These are phyloP conservation scores for Eulacestoma nigropectus DNA, from an alignment of 2,113 vertebrate species.

Conservation along the genomic window DNA sequence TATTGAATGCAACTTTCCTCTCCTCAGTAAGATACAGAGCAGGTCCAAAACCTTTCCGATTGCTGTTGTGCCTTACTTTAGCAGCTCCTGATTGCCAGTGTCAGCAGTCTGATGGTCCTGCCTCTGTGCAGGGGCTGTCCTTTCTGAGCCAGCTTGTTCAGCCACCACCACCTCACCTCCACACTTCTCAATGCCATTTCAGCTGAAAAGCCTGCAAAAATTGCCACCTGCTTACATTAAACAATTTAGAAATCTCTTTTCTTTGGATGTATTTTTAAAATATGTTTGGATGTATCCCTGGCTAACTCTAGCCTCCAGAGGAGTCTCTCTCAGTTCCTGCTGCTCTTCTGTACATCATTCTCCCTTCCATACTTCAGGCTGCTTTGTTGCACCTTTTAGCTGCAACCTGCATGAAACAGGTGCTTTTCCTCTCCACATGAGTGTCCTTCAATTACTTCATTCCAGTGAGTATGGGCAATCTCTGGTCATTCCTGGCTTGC, in stretches of 20 bases:
- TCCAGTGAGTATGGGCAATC: not conserved
- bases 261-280: not conserved
- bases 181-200: not conserved
- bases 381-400: not conserved
- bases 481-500: accelerated
- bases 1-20: not conserved
- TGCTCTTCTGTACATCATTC: not conserved
- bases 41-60: not conserved
- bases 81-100: not conserved
- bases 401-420: not conserved
- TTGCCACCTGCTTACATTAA: not conserved
- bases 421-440: not conserved
- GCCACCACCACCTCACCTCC: not conserved
- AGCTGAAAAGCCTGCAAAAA: not conserved
- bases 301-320: not conserved
- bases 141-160: not conserved
- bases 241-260: not conserved
- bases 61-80: not conserved
- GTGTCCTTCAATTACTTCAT: not conserved
- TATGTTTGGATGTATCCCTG: not conserved
- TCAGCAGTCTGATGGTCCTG: not conserved
- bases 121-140: not conserved
- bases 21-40: not conserved
- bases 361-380: not conserved
- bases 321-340: not conserved